Evolutionary conservation across 2,113 vertebrate genomes (phyloP).

Genomic region (Cyphomyrus discorhynchus): DNA sequence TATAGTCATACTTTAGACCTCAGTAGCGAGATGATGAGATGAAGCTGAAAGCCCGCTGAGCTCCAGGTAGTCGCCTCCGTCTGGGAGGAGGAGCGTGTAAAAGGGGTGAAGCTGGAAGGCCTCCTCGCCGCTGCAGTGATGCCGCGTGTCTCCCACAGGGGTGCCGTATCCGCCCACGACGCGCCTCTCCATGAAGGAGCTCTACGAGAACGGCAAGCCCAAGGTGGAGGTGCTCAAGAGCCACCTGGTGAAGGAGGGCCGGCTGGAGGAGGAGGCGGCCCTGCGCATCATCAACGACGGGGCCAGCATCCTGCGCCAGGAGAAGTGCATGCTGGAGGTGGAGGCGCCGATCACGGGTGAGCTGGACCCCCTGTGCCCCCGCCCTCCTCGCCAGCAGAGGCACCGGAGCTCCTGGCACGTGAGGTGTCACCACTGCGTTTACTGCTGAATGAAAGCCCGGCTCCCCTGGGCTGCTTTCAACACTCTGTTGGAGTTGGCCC

Average conservation of each 20-base stretch:
- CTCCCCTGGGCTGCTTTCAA: background rate
- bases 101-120: background rate
- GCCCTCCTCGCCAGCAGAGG: background rate
- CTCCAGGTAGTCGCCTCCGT: background rate
- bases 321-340: constrained; percentile 72
- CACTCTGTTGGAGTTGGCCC: background rate
- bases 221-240: constrained; percentile 64
- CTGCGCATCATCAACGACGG: constrained; percentile 66
- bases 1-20: background rate
- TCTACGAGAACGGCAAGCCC: constrained; percentile 62
- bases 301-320: constrained; percentile 61
- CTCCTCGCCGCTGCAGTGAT: background rate
- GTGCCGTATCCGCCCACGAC: constrained; percentile 66
- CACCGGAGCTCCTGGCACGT: background rate
- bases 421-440: background rate
- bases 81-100: background rate
- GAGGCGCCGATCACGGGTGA: constrained; percentile 68
- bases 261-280: constrained; percentile 63
- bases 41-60: background rate
- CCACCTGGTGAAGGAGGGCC: constrained; percentile 67
- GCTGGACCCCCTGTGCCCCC: background rate
- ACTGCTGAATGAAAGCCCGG: background rate
- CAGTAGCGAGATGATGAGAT: background rate
- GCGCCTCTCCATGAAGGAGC: constrained; percentile 57
- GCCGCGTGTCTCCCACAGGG: constrained; percentile 38